Conservation (phyloP, 1,140 invertebrate genomes). For the Drosophila punjabiensis region DNA sequence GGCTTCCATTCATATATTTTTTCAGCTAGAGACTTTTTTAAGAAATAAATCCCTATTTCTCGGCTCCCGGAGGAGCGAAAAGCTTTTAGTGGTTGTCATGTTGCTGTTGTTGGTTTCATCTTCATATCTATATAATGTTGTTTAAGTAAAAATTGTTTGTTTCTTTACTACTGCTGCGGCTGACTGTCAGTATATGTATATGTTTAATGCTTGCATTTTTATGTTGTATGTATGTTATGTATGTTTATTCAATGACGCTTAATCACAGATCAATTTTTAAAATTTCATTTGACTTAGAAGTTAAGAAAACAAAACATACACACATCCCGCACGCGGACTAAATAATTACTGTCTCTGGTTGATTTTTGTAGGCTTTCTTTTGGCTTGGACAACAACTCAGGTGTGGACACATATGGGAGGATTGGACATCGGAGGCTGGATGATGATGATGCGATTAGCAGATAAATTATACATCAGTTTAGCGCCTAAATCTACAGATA, state of each 20-base stretch:
- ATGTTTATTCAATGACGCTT: conserved; percentile 81
- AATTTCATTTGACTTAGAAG: conserved; percentile 83
- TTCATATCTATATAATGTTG: conserved; percentile 22
- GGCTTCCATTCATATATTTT: conserved; percentile 47
- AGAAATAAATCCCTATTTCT: conserved; percentile 29
- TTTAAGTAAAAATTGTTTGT: conserved; percentile 57
- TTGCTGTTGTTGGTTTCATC: conserved; percentile 51
- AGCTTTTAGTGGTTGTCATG: conserved; percentile 67
- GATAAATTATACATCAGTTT: conserved; percentile 55
- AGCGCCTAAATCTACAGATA: conserved; percentile 52
- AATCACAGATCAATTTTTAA: conserved; percentile 83
- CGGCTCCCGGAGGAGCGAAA: conserved; percentile 41
- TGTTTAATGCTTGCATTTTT: conserved; percentile 49
- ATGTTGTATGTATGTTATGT: conserved; percentile 52
- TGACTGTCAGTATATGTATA: conserved; percentile 41
- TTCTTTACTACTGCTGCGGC: conserved; percentile 39
- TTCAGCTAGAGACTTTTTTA: conserved; percentile 24
- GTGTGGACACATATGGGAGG: conserved; percentile 29
- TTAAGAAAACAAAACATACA: conserved; percentile 74
- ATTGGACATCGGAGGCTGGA: conserved; percentile 13
- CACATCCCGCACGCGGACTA: conserved; percentile 29
- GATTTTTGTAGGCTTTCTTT: conserved; percentile 35
- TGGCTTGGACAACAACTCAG: conserved; percentile 38
- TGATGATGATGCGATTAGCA: conserved; percentile 10
- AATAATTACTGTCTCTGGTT: conserved; percentile 50